Conservation (phyloP, 2,888 invertebrate species). For the Leptopilina syphax region DNA sequence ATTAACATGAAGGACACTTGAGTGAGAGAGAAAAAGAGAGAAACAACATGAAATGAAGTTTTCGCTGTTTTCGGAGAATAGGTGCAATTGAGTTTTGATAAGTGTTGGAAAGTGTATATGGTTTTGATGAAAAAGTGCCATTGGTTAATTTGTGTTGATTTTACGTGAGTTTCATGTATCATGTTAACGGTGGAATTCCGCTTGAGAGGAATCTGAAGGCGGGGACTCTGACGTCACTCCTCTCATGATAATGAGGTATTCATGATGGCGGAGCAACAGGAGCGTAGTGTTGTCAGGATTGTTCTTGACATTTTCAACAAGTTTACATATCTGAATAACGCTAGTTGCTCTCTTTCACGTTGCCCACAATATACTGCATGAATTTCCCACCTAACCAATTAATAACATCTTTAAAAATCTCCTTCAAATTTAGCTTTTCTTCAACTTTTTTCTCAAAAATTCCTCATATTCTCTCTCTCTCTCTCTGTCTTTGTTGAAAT, state of each 20-base stretch:
- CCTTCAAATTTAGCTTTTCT: too few species aligned
- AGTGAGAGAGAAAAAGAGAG: not conserved
- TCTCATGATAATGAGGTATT: conserved; percentile 89
- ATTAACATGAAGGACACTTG: conserved; percentile 7
- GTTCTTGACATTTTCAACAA: conserved; percentile 33
- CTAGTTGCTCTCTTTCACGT: too few species aligned
- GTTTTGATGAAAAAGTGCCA: conserved; percentile 53
- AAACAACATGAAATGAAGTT: conserved; percentile 48
- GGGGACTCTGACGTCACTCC: conserved; percentile 86
- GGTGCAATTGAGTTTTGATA: conserved; percentile 2
- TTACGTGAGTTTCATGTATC: conserved; percentile 47
- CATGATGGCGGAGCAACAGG: conserved; percentile 87
- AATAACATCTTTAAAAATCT: too few species aligned
- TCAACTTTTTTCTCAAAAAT: too few species aligned
- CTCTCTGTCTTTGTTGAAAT: too few species aligned
- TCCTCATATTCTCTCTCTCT: too few species aligned
- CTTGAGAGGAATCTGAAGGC: conserved; percentile 79
- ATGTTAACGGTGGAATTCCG: conserved; percentile 79
- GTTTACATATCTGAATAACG: conserved; percentile 2
- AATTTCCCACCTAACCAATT: too few species aligned
- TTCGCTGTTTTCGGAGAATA: conserved; percentile 21
- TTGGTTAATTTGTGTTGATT: conserved; percentile 51
- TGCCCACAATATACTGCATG: not conserved
- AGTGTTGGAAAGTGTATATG: conserved; percentile 17
- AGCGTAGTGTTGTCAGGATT: conserved; percentile 54